Conservation (phyloP, 2,113 vertebrate genomes). For the Oreotrochilus melanogaster region DNA sequence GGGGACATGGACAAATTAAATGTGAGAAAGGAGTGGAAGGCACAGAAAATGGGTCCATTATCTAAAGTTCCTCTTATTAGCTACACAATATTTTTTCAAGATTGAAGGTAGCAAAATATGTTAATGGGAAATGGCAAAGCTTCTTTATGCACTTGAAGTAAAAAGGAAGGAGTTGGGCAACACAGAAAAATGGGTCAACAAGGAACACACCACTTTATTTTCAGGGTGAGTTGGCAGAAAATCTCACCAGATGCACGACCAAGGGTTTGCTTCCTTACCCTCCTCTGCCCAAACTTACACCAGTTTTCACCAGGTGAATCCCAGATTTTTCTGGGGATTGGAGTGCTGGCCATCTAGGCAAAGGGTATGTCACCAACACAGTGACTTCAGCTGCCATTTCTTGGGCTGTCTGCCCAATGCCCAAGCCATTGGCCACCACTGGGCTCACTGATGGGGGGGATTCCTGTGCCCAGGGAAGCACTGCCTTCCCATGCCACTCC, state of each 20-base stretch:
- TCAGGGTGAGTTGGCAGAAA: background rate
- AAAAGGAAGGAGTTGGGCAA: background rate
- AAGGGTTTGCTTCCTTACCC: background rate
- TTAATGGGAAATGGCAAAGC: background rate
- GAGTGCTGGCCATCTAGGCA: background rate
- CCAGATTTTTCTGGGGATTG: background rate
- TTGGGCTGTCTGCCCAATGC: background rate
- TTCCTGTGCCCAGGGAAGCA: accelerated
- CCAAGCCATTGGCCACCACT: too few relatives aligned
- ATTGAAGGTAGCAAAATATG: background rate
- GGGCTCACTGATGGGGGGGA: background rate
- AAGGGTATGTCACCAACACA: background rate
- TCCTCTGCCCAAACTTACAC: background rate
- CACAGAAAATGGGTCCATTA: background rate
- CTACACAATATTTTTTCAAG: background rate
- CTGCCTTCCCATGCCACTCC: accelerated
- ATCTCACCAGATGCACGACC: accelerated
- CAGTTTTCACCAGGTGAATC: background rate
- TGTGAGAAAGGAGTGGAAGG: background rate
- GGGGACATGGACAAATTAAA: background rate
- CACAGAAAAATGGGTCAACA: slow-evolving; percentile 1
- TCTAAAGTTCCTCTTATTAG: slow-evolving; percentile 6
- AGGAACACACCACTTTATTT: background rate
- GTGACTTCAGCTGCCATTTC: background rate
- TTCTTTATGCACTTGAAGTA: background rate